phyloP scores from a whole-genome alignment of 1,140 invertebrate genomes.

The Drosophila pectinifera region DNA sequence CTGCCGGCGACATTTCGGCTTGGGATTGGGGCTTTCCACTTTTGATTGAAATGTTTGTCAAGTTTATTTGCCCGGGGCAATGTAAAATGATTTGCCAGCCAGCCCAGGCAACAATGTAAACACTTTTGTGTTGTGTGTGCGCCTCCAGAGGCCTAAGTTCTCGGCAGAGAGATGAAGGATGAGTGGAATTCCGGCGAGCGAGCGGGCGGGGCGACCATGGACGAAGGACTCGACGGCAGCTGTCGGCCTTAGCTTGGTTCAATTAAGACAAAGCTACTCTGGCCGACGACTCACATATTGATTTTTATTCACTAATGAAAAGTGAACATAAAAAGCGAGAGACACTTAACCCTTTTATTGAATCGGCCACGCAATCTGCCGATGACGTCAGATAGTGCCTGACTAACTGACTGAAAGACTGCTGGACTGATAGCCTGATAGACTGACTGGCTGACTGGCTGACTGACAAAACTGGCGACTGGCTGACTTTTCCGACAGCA shows the following conservation, averaged over 20 bases:
- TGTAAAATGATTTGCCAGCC: constrained; percentile 22
- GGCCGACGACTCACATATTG: constrained; percentile 46
- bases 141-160: constrained; percentile 3
- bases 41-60: constrained; percentile 59
- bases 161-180: constrained; percentile 19
- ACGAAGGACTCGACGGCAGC: constrained; percentile 18
- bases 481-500: constrained; percentile 48
- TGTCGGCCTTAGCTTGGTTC: constrained; percentile 33
- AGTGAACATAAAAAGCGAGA: constrained; percentile 76
- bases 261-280: constrained; percentile 45
- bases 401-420: constrained; percentile 30
- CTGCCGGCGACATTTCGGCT: constrained; percentile 35
- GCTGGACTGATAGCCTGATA: constrained; percentile 5
- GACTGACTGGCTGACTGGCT: constrained; percentile 17
- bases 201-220: constrained; percentile 7
- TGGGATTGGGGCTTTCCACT: constrained; percentile 15
- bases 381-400: constrained; percentile 75
- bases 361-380: constrained; percentile 74
- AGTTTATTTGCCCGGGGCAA: constrained; percentile 44
- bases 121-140: constrained; percentile 25
- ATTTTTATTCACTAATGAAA: constrained; percentile 83
- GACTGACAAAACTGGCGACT: constrained; percentile 32
- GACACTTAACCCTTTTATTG: constrained; percentile 80
- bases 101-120: constrained; percentile 26
- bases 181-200: constrained; percentile 12